Conservation (phyloP, 2,113 vertebrate genomes). For the Heliornis fulica region DNA sequence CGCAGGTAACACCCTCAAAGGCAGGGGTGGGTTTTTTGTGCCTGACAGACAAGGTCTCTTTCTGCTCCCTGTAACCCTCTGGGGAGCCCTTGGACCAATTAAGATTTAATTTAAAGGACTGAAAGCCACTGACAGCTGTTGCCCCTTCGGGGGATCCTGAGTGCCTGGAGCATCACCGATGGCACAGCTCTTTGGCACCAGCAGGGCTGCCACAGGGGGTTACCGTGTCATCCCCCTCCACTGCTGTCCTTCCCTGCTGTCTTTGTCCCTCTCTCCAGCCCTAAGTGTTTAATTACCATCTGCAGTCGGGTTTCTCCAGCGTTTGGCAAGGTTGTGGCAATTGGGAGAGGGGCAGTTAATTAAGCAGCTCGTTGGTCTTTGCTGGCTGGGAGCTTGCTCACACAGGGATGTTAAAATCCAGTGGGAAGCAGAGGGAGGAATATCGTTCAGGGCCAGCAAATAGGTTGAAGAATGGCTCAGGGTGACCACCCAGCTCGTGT, state of each 20-base stretch:
- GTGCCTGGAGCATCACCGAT: not conserved
- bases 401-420: constrained; percentile 12
- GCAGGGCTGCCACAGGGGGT: not conserved
- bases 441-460: not conserved
- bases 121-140: not conserved
- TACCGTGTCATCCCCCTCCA: not conserved
- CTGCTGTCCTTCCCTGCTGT: not conserved
- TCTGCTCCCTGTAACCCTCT: not conserved
- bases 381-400: not conserved
- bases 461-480: not conserved
- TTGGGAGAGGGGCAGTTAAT: constrained; percentile 4
- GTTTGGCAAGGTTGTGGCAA: not conserved
- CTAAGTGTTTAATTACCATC: not conserved
- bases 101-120: not conserved
- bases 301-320: not conserved
- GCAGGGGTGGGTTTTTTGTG: not conserved
- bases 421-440: not conserved
- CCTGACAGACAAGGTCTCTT: not conserved
- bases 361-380: not conserved
- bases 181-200: not conserved
- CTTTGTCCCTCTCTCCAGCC: not conserved
- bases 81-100: not conserved
- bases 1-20: not conserved
- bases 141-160: not conserved
- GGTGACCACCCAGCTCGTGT: constrained; percentile 15